phyloP scores from a whole-genome alignment of 2,113 vertebrate species.

The Rana temporaria region DNA sequence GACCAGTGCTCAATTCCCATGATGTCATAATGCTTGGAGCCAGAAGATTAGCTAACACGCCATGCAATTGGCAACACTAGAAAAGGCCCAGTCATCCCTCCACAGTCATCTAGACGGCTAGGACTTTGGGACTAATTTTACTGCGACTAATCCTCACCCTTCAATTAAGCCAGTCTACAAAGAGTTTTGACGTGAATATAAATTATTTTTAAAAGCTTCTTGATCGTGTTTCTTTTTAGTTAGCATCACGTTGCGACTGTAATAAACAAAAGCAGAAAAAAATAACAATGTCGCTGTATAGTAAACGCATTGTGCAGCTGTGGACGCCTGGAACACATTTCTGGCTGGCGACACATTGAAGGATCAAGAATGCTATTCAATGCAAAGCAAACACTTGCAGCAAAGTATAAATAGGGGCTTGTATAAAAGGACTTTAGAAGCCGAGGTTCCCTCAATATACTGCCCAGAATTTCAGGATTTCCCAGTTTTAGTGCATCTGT shows the following conservation, averaged over 20 bases:
- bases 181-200: constrained; percentile 51
- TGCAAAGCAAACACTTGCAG: not conserved
- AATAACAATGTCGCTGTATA: constrained; percentile 35
- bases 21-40: constrained; percentile 56
- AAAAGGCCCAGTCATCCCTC: constrained; percentile 57
- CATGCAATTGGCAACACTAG: constrained; percentile 56
- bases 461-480: too few relatives aligned
- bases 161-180: constrained; percentile 56
- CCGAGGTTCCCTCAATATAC: too few relatives aligned
- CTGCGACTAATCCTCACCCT: constrained; percentile 57
- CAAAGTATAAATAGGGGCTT: too few relatives aligned
- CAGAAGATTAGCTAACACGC: constrained; percentile 57
- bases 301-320: constrained; percentile 25
- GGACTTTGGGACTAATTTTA: constrained; percentile 57
- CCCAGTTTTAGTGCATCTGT: too few relatives aligned
- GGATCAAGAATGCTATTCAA: constrained; percentile 2
- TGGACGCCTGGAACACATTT: constrained; percentile 35
- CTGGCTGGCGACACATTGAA: not conserved
- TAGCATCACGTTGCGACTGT: constrained; percentile 31
- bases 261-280: constrained; percentile 52
- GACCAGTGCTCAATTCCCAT: constrained; percentile 54
- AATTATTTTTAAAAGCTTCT: constrained; percentile 55
- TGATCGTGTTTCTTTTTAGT: constrained; percentile 48
- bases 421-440: too few relatives aligned
- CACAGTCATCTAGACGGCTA: constrained; percentile 53